Conservation (phyloP, 2,797 vertebrate genomes). For the Dendrocincla tyrannina region DNA sequence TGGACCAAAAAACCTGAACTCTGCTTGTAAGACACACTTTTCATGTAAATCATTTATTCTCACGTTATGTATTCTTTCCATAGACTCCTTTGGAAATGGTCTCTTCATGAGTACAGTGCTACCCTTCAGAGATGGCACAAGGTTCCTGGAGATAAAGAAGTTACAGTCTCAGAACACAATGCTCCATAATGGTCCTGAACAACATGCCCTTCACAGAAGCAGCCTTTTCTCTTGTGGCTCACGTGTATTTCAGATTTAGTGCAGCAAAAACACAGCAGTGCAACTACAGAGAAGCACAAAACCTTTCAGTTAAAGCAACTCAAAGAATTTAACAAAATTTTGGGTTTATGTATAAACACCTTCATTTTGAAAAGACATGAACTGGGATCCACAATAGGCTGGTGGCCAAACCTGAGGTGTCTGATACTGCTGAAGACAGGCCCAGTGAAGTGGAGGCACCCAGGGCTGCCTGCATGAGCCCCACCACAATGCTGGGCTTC, state of each 20-base stretch:
- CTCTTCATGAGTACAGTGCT: not conserved
- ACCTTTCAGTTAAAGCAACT: not conserved
- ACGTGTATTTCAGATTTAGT: fast-evolving
- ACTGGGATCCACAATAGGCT: not conserved
- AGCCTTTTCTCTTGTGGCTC: not conserved
- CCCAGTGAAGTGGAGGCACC: not conserved
- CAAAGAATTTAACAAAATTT: not conserved
- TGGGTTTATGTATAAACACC: not conserved
- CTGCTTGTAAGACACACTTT: not conserved
- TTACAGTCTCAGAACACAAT: not conserved
- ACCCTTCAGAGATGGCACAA: not conserved
- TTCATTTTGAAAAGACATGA: not conserved
- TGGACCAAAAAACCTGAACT: not conserved
- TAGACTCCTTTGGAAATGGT: not conserved
- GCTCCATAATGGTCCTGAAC: not conserved
- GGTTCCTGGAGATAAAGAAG: not conserved
- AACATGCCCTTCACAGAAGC: not conserved
- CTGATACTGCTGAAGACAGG: not conserved
- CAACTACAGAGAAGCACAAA: not conserved
- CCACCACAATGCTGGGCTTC: not conserved
- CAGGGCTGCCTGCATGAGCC: not conserved
- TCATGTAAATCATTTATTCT: not conserved
- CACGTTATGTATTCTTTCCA: not conserved
- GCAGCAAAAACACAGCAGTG: not conserved
- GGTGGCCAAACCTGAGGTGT: not conserved